Evolutionary conservation across 2,113 vertebrate species (phyloP), one percentile per base, ranked within the genome.

Genomic region (Corvus cornix): DNA sequence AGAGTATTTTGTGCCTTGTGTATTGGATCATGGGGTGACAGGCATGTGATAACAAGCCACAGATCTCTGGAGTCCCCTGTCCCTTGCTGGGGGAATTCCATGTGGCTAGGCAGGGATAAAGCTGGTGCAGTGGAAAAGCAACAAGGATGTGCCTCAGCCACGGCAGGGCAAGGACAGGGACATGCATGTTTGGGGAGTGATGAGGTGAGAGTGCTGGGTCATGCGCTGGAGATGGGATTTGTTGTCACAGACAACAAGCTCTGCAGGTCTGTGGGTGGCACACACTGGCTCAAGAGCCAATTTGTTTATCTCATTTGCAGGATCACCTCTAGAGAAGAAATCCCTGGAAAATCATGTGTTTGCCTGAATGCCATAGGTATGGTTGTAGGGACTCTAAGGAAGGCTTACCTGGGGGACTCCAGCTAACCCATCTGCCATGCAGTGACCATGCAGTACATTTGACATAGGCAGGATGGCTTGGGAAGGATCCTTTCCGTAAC

Each of bases 101-200:
- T 41, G 44, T 19, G 44, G 59, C 6, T 21, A 10, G 24, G 64
- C 41, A 77, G 28, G 63, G 52, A 62, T 30, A 83, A 76, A 92
- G 14, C 30, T 76, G 39, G 35, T 30, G 53, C 62, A 28, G 9
- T 5, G 21, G 15, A 16, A 31, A 44, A 7, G 11, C 10, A 74
- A 46, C 10, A n/a, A 28, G 28, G 52, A 43, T 0, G 1, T 6
- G 26, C 10, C 22, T 74, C 27, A 69, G 73, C 0, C 5, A 18
- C 2, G 39, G 52, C 5, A 5, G n/a, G 52, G 28, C 41, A 64
- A 31, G 39, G 66, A 46, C 51, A 46, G 18, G 37, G 68, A 64
- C 23, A 3, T 22, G 20, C 5, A 10, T 9, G 28, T 44, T 5
- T 53, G 26, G 8, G n/a, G 16, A 35, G 8, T 8, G 44, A 58